Evolutionary conservation across 2,797 vertebrate genomes (phyloP).

Genomic region (Pachyuromys duprasi): DNA sequence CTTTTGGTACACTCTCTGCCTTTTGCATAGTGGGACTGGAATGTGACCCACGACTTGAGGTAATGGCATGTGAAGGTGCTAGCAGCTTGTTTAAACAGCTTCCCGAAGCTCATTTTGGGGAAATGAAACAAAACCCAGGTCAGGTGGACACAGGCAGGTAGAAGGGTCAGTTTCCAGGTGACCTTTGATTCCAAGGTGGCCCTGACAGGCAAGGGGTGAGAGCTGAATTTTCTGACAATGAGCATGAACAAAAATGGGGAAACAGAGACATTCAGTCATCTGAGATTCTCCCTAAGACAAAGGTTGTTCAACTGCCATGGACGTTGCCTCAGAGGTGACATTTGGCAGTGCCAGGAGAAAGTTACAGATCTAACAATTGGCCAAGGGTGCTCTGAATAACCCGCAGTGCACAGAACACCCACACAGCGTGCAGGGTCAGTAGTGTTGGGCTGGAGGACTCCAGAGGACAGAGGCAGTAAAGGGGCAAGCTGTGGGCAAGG

Average conservation of each 20-base stretch:
- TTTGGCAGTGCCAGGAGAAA: not conserved
- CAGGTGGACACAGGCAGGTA: constrained; percentile 19
- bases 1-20: constrained; percentile 50
- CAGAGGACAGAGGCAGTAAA: not conserved
- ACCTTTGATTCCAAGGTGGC: not conserved
- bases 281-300: not conserved
- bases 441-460: accelerated
- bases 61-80: constrained; percentile 69
- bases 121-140: constrained; percentile 65
- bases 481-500: not conserved
- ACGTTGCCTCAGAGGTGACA: no score
- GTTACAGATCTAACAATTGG: not conserved
- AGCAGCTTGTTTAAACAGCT: constrained; percentile 51
- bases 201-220: no score
- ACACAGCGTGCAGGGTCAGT: accelerated
- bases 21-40: constrained; percentile 62
- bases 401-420: accelerated
- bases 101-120: constrained; percentile 37
- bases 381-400: not conserved
- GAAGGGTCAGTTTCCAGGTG: not conserved
- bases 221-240: not conserved
- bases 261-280: not conserved
- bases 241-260: not conserved
- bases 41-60: constrained; percentile 72
- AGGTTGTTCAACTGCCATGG: accelerated